Percentiles rank a stretch among this genome's conserved stretches.
Conservation (phyloP, 2,888 invertebrate species). For the Lepidochrysops patricia region DNA sequence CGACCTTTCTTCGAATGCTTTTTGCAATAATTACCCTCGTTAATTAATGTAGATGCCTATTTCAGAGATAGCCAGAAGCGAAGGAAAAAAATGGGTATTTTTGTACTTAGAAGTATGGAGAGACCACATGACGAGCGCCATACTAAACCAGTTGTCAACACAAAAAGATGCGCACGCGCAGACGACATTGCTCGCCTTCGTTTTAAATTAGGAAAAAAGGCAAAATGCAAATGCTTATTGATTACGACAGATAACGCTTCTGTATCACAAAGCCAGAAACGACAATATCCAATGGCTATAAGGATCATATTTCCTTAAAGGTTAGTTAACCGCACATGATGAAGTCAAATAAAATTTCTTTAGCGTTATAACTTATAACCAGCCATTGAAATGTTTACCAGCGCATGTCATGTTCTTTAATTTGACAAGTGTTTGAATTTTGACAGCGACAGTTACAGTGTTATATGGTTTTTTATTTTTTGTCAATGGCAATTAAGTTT, state of each 20-base stretch:
- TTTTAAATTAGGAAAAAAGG: slow-evolving; percentile 11
- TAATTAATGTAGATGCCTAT: not conserved
- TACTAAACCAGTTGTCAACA: slow-evolving; percentile 26
- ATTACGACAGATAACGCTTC: slow-evolving; percentile 45
- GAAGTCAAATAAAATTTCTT: not conserved
- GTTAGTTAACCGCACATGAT: not conserved
- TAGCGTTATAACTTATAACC: not conserved
- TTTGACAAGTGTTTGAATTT: slow-evolving; percentile 28
- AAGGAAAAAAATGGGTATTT: not conserved
- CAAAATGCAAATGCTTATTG: slow-evolving; percentile 40
- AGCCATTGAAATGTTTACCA: slow-evolving; percentile 22
- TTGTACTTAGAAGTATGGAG: not conserved
- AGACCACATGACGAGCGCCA: slow-evolving; percentile 25
- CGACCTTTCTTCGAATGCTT: not conserved
- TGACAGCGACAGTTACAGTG: slow-evolving; percentile 24
- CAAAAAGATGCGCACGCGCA: slow-evolving; percentile 24
- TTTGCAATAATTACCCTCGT: not conserved
- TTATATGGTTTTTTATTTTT: too few relatives aligned
- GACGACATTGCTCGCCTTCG: slow-evolving; percentile 19
- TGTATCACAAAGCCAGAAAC: slow-evolving; percentile 11
- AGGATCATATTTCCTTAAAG: not conserved
- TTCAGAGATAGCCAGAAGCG: not conserved
- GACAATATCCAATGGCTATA: not conserved
- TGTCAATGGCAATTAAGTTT: too few relatives aligned
- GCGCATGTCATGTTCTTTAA: slow-evolving; percentile 29